phyloP scores from a whole-genome alignment of 2,888 invertebrate genomes.

The Atrina japonica region DNA sequence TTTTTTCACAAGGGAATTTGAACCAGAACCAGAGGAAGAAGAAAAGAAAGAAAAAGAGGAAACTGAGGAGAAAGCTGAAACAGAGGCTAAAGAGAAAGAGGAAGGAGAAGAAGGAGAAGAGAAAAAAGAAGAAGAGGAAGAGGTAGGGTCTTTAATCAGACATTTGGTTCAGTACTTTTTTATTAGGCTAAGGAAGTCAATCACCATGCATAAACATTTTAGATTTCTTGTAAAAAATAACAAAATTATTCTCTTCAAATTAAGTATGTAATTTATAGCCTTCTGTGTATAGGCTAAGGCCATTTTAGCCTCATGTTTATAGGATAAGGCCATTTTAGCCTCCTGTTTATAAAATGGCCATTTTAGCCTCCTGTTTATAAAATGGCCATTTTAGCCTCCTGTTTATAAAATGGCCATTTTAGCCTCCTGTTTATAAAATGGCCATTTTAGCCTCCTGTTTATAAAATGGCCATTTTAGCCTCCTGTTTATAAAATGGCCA shows the following conservation, averaged over 20 bases:
- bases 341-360: no score
- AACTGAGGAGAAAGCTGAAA: constrained; percentile 55
- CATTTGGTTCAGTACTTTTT: background rate
- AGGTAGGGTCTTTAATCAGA: constrained; percentile 30
- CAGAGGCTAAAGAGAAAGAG: constrained; percentile 54
- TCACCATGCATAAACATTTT: background rate
- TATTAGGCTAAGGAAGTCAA: background rate
- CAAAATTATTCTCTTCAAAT: background rate
- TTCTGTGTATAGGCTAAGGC: no score
- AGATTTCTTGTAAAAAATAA: background rate
- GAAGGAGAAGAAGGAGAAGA: constrained; percentile 52
- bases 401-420: no score
- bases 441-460: no score
- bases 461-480: no score
- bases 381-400: no score
- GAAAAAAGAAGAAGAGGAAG: constrained; percentile 45
- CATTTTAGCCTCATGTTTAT: no score
- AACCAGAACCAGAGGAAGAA: constrained; percentile 69
- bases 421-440: no score
- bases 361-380: no score
- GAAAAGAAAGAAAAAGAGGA: constrained; percentile 55
- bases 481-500: no score
- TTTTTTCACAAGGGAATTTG: constrained; percentile 81
- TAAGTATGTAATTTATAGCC: no score
- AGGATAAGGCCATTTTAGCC: no score